A percentile compares a stretch with the other conserved stretches of the same genome.
phyloP scores from a whole-genome alignment of 2,113 vertebrate species.

The Clarias macrocephalus region DNA sequence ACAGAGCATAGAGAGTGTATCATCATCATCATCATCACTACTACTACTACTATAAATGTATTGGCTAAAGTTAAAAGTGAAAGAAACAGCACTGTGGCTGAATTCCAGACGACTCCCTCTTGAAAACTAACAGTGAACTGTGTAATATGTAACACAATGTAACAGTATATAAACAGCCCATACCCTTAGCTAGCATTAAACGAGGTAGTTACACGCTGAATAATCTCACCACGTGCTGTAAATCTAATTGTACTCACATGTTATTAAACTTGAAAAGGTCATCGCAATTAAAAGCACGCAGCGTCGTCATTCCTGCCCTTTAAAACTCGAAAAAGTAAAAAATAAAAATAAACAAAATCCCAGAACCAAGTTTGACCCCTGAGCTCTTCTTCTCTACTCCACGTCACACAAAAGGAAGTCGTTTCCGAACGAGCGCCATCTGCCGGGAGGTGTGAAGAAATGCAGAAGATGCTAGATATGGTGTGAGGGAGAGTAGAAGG shows the following conservation, averaged over 20 bases:
- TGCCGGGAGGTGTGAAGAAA: not conserved
- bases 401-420: not conserved
- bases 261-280: conserved; percentile 96
- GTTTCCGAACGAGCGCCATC: conserved; percentile 8
- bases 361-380: not conserved
- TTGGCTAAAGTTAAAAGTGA: not conserved
- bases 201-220: no score
- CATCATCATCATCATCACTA: no score
- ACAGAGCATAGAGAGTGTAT: no score
- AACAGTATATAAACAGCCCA: no score
- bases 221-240: no score
- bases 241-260: conserved; percentile 77
- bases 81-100: not conserved
- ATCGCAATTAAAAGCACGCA: conserved; percentile 89
- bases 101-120: not conserved
- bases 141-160: not conserved
- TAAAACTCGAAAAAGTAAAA: no score
- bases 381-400: not conserved
- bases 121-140: not conserved
- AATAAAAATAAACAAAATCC: not conserved
- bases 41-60: no score
- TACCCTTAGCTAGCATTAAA: not conserved
- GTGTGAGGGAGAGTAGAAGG: no score
- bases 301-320: conserved; percentile 79
- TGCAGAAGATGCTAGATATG: no score